Base-by-base conservation (phyloP, 2,797 vertebrate genomes). In the Crocodylus rhombifer region DNA sequence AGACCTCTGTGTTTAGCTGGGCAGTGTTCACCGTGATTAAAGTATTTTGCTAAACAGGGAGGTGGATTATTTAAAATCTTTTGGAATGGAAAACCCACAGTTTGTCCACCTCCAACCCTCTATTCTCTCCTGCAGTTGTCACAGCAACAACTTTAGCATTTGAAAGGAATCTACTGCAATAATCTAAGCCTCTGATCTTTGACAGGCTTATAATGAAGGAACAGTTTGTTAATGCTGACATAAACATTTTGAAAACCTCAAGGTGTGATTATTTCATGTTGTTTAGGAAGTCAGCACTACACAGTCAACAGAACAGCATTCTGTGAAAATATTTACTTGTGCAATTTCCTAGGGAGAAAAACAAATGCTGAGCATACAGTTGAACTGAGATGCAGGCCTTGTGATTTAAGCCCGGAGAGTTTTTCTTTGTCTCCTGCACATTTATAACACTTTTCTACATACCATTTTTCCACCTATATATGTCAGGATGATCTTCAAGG, bases 151-250 rank as follows among this genome's bases (percentile, higher is more conserved):
- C 95, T 97, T 94, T 95, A 97, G 97, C 97, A 97, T 98, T 98
- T 97, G 96, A 94, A 97, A 98, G 95, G 98, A 97, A 97, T 98
- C 97, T 96, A 62, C 97, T 97, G 96, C 98, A 98, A 98, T 98
- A 98, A 98, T 97, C 97, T 90, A 91, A 95, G 97, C 95, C 97
- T 98, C 98, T 98, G 98, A 98, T 98, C 98, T 98, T 95, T 75
- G 96, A 97, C 98, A 95, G 97, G 97, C 95, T 96, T 93, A 97
- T 97, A 97, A 98, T 97, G 97, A 98, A 98, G 97, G 97, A 97
- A 96, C 97, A 98, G 98, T 97, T 97, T 97, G 97, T 97, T 97
- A 98, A 96, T 91, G 94, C 97, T 97, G 98, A 98, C 98, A 97
- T 95, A 96, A 97, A 97, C 97, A 97, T 94, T 95, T 95, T 97